phyloP scores from a whole-genome alignment of 2,888 invertebrate species.

The Mesochorus sp. region DNA sequence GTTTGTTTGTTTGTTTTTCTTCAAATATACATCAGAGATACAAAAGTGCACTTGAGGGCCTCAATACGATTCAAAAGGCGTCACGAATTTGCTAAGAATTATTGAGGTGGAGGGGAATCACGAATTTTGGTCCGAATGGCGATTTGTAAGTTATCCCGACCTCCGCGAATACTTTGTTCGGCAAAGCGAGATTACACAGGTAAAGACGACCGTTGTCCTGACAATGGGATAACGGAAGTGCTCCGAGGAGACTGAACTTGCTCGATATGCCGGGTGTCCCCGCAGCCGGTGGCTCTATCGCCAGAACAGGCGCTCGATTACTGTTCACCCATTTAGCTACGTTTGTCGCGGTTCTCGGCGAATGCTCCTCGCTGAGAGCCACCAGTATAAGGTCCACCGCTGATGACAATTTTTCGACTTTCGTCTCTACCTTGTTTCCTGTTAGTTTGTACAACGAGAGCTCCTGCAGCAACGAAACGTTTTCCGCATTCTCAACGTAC shows the following conservation, averaged over 20 bases:
- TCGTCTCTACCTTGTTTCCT: constrained; percentile 84
- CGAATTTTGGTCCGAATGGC: constrained; percentile 93
- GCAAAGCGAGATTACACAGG: constrained; percentile 93
- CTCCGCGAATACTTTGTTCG: constrained; percentile 89
- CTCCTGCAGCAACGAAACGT: constrained; percentile 85
- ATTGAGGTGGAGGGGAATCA: constrained; percentile 87
- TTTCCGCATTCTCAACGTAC: constrained; percentile 83
- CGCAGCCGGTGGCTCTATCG: constrained; percentile 89
- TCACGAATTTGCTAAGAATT: constrained; percentile 78
- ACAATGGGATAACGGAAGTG: constrained; percentile 87
- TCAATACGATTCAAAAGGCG: constrained; percentile 39
- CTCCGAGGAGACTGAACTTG: constrained; percentile 89
- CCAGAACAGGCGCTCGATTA: constrained; percentile 88
- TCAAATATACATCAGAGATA: constrained; percentile 31
- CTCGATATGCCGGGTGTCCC: constrained; percentile 85
- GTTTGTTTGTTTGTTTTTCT: constrained; percentile 1
- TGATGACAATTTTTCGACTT: constrained; percentile 82
- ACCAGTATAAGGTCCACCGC: constrained; percentile 84
- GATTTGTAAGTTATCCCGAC: constrained; percentile 91
- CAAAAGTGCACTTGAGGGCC: constrained; percentile 34
- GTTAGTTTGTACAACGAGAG: constrained; percentile 87
- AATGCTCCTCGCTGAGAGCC: constrained; percentile 83
- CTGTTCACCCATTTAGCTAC: constrained; percentile 88
- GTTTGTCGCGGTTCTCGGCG: constrained; percentile 82
- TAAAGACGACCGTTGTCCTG: constrained; percentile 89